Base-by-base conservation (phyloP, 2,797 vertebrate genomes). In the Spinus olivaceus region DNA sequence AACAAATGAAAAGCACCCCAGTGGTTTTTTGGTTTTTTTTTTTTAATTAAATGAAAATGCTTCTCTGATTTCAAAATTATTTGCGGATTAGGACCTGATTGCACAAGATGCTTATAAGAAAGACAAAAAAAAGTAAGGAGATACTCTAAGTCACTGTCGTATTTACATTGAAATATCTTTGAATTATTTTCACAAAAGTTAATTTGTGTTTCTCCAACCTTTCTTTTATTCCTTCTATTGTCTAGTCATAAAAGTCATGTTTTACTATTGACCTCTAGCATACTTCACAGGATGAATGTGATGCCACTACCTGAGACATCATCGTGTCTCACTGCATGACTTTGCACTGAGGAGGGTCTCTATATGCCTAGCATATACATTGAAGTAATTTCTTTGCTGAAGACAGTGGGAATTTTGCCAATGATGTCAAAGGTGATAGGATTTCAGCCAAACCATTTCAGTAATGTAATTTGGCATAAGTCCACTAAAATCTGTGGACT, bases 401-500 rank as follows among this genome's bases (percentile, higher is more conserved):
- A 92, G 81, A 76, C 35, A 63, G 63, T 0, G 46, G 81, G 91
- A 86, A 20, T 59, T 76, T 87, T 96, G 90, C 91, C 86, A 95
- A 3, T 28, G n/a, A 74, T 93, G 88, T 85, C 86, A 95, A 95
- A 81, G 76, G 81, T 60, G 60, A 64, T 33, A 86, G 84, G 65
- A 94, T 81, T 94, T 93, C 64, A 96, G 84, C 94, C 88, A 93
- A 96, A 90, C 12, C 35, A 19, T 17, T 76, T 78, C 39, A 91
- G 54, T 91, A 92, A 94, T 81, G 27, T 89, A 85, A 91, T 95
- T 87, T 96, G 94, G 94, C 91, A 65, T 21, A 74, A 77, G 35
- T 89, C 92, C 93, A 94, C 71, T 91, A 86, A 87, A 95, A 89
- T 96, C 93, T 90, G 61, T 69, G 76, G 35, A 86, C 46, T 65